Base-by-base conservation (phyloP, 2,888 invertebrate genomes). In the Stenodema calcarata region DNA sequence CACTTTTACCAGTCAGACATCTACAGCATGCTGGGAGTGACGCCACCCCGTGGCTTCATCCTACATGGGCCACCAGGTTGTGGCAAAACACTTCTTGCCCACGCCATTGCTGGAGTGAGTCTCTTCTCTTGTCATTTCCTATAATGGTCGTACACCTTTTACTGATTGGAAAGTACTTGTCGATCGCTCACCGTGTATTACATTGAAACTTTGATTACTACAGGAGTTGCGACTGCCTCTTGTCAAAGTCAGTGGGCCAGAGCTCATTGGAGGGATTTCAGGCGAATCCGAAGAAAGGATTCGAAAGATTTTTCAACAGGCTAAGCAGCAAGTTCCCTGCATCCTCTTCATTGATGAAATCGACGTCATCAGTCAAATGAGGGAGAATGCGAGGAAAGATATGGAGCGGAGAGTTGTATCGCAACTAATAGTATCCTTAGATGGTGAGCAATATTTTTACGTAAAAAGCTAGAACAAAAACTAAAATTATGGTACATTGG, bases 341-440 rank as follows among this genome's bases (percentile, higher is more conserved):
- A 94, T 99, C 16, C 91, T 99, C 54, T 98, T 99, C 90, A 95
- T 99, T 88, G 99, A 99, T 92, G 98, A 99, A 92, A 96, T 99
- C 87, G 99, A 99, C 92, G 95, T 97, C n/a, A 95, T 99, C 75
- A 96, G 97, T 44, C 96, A 96, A 6, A 97, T 97, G 91, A 93
- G 98, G 90, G 95, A 97, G 86, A 95, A 95, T 90, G 97, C 97
- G 1, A 96, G 97, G 90, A 95, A 96, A 91, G 98, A 98, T 90
- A 99, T 99, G 99, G 98, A 99, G 91, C 94, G 96, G 88, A 92
- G 99, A 88, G 97, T 99, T 91, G 98, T 99, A 9, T 95, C 98
- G 0, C 99, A 99, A 91, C 91, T 99, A 86, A 92, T 98, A 47
- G 94, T 95, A 16, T 97, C 97, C 90, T 92, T 99, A 90, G 99